Conservation (phyloP, 2,113 vertebrate species). For the Glareola pratincola region DNA sequence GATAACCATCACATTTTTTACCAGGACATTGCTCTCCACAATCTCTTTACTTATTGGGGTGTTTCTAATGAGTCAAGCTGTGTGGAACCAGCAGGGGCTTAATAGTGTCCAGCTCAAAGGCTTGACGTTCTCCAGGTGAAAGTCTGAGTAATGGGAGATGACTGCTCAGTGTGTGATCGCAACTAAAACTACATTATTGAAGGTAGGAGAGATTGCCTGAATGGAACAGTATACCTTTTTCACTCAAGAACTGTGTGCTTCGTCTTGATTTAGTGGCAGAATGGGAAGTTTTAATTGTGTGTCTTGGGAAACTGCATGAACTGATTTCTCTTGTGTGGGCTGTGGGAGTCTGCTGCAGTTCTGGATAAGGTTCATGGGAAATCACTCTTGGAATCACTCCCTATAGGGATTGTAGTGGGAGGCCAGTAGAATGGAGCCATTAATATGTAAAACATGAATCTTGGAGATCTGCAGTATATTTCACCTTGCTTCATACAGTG, state of each 20-base stretch:
- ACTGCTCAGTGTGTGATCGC: neutral
- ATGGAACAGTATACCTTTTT: neutral
- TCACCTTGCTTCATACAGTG: neutral
- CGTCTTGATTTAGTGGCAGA: neutral
- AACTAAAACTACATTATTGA: neutral
- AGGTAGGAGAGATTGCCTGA: neutral
- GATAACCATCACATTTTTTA: neutral
- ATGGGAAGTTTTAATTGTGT: neutral
- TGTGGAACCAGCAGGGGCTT: neutral
- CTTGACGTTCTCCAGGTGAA: neutral
- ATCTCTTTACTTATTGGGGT: neutral
- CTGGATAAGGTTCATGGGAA: neutral
- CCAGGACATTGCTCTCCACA: neutral
- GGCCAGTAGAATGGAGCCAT: neutral
- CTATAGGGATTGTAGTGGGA: neutral
- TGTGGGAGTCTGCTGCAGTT: neutral
- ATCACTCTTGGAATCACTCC: neutral
- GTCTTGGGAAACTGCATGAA: neutral
- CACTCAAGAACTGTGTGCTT: neutral
- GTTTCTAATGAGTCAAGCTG: neutral
- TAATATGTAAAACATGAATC: neutral
- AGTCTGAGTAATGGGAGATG: neutral
- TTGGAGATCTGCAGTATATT: neutral
- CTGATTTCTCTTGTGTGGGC: neutral
- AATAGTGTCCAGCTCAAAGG: neutral